A percentile compares a stretch with the other conserved stretches of the same genome.
These are phyloP conservation scores for Cydia fagiglandana DNA, from an alignment of 1,140 invertebrate species.

Conservation along the genomic window DNA sequence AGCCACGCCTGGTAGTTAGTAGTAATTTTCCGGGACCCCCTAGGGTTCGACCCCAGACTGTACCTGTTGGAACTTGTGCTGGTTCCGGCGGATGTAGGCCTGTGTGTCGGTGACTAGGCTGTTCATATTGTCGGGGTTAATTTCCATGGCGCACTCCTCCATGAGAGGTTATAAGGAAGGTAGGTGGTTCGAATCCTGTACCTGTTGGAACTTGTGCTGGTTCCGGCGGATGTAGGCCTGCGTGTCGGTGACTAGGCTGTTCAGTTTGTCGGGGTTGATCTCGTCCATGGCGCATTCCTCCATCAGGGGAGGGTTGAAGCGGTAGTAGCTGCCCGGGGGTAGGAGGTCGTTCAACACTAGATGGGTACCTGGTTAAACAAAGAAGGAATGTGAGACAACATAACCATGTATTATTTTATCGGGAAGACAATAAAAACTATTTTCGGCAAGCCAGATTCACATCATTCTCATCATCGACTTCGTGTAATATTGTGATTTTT, in stretches of 20 bases:
- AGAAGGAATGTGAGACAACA: neutral
- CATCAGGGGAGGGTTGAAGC: conserved; percentile 94
- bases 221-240: conserved; percentile 88
- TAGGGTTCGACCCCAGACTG: neutral
- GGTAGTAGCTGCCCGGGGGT: conserved; percentile 88
- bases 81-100: conserved; percentile 89
- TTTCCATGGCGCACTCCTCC: conserved; percentile 90
- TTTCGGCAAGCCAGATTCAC: too few relatives aligned
- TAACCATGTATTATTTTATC: too few relatives aligned
- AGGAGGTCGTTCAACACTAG: conserved; percentile 90
- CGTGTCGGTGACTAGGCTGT: conserved; percentile 83
- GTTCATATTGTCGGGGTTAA: conserved; percentile 83
- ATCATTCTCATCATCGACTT: too few relatives aligned
- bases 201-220: conserved; percentile 83
- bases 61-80: conserved; percentile 82
- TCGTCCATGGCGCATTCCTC: conserved; percentile 92
- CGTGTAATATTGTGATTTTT: too few relatives aligned
- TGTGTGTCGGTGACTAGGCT: conserved; percentile 83
- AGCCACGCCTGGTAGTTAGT: too few relatives aligned
- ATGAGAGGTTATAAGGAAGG: conserved; percentile 85
- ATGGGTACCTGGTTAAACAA: conserved; percentile 84
- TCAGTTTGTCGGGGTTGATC: conserved; percentile 84
- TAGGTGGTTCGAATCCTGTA: neutral
- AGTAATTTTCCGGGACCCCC: too few relatives aligned
- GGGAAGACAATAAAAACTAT: too few relatives aligned